Percentiles rank a stretch among this genome's conserved stretches.
phyloP scores from a whole-genome alignment of 2,888 invertebrate genomes.

The Escarpia spicata region DNA sequence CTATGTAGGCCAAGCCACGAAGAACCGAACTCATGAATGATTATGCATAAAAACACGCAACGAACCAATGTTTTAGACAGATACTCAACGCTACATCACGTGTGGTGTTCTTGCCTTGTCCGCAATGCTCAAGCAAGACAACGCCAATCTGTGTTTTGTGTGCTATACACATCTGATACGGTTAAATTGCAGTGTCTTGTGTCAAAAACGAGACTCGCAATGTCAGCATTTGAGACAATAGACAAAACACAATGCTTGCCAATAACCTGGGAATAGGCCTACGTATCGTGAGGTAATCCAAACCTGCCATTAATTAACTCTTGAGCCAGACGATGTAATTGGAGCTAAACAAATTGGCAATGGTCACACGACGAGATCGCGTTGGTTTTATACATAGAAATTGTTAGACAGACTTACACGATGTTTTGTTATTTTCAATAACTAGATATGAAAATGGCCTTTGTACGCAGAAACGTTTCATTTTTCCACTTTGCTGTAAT shows the following conservation, averaged over 20 bases:
- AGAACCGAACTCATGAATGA: too few relatives aligned
- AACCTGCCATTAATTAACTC: not conserved
- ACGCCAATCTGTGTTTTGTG: not conserved
- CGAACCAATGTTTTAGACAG: too few relatives aligned
- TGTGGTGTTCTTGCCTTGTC: not conserved
- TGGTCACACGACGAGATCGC: not conserved
- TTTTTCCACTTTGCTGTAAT: too few relatives aligned
- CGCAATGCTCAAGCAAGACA: not conserved
- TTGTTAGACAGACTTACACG: not conserved
- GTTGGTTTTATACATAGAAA: not conserved
- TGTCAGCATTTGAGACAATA: not conserved
- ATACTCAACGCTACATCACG: not conserved
- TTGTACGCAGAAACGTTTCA: too few relatives aligned
- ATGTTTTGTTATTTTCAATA: not conserved
- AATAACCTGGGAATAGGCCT: not conserved
- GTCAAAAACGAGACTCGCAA: too few relatives aligned
- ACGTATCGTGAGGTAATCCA: not conserved
- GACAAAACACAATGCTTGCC: not conserved
- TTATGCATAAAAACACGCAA: too few relatives aligned
- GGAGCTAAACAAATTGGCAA: not conserved
- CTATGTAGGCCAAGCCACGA: too few relatives aligned
- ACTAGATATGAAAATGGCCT: not conserved
- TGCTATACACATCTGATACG: not conserved
- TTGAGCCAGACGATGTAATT: not conserved
- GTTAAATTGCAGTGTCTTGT: not conserved